A percentile compares a stretch with the other conserved stretches of the same genome.
Evolutionary conservation across 2,113 vertebrate genomes (phyloP).

Genomic region (Pelecanoides urinatrix): DNA sequence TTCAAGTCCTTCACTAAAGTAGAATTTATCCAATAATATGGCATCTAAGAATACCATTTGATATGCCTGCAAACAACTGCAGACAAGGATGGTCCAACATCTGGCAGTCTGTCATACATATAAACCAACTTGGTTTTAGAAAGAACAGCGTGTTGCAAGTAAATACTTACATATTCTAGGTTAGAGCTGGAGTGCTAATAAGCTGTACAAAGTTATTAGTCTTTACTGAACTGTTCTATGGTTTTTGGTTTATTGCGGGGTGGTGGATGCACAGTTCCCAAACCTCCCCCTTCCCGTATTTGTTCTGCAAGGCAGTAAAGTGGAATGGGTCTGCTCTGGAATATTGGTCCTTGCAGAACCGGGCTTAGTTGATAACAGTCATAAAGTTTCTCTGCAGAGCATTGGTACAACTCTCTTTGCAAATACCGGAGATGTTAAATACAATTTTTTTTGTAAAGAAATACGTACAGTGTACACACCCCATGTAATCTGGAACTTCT

Average conservation of each 20-base stretch:
- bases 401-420: background rate
- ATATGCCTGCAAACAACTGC: background rate
- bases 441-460: background rate
- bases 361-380: background rate
- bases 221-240: background rate
- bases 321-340: background rate
- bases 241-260: background rate
- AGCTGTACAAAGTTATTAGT: background rate
- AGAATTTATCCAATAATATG: background rate
- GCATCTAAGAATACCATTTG: background rate
- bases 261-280: background rate
- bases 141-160: background rate
- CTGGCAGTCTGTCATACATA: accelerated
- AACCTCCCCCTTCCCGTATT: background rate
- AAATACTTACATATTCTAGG: background rate
- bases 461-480: background rate
- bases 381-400: background rate
- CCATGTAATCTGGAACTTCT: background rate
- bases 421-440: background rate
- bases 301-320: background rate
- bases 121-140: background rate
- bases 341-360: background rate
- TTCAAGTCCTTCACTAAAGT: background rate
- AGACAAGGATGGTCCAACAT: background rate
- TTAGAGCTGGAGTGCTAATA: background rate